These are phyloP conservation scores for Grus americana DNA, from an alignment of 2,113 vertebrate genomes.

Conservation along the genomic window DNA sequence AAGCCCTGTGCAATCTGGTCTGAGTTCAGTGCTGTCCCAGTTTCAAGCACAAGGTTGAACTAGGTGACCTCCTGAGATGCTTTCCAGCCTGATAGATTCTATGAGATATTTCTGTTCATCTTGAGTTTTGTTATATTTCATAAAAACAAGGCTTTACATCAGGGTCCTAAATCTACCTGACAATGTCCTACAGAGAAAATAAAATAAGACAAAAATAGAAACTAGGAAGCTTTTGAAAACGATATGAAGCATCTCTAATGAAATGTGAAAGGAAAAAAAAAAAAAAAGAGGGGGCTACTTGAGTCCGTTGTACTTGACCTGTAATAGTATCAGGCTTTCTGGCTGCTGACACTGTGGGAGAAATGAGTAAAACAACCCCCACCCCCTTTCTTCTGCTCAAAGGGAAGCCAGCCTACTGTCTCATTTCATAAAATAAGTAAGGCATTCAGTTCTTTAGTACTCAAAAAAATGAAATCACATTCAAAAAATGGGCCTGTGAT, in stretches of 20 bases:
- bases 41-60: neutral
- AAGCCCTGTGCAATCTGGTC: neutral
- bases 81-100: neutral
- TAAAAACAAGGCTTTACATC: neutral
- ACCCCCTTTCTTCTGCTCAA: neutral
- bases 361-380: neutral
- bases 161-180: neutral
- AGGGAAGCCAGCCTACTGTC: neutral
- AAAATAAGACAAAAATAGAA: neutral
- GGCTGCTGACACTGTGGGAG: neutral
- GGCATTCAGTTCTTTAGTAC: neutral
- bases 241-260: conserved; percentile 17
- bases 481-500: neutral
- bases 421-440: conserved; percentile 18
- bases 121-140: neutral
- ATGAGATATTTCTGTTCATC: neutral
- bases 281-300: neutral
- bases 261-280: neutral
- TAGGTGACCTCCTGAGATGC: conserved; percentile 17
- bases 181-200: neutral
- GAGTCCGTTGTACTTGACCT: conserved; percentile 14
- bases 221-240: neutral
- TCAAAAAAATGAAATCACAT: conserved; percentile 3
- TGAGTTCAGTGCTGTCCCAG: neutral
- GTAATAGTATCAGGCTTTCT: neutral